Percentiles rank a stretch among this genome's conserved stretches.
These are phyloP conservation scores for Uloborus diversus DNA, from an alignment of 1,140 invertebrate species.

Conservation along the genomic window DNA sequence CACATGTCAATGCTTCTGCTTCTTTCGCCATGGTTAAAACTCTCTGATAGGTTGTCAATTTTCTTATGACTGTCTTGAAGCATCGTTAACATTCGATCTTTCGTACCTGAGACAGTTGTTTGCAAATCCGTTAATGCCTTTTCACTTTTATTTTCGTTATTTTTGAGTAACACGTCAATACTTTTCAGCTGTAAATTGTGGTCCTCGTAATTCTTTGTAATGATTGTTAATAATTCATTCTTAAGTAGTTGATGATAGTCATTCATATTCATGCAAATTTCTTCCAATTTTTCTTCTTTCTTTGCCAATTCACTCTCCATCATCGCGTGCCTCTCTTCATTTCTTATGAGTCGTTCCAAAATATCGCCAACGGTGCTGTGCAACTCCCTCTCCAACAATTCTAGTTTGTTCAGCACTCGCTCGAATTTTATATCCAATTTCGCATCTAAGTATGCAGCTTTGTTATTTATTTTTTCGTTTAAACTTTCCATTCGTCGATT, in stretches of 20 bases:
- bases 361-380: constrained; percentile 52
- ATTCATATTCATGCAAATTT: not conserved
- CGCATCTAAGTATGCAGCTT: constrained; percentile 64
- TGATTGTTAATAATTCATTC: constrained; percentile 13
- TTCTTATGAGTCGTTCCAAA: constrained; percentile 54
- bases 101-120: constrained; percentile 7
- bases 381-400: constrained; percentile 46
- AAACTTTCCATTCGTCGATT: constrained; percentile 64
- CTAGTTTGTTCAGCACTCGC: constrained; percentile 60
- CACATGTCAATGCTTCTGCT: constrained; percentile 4
- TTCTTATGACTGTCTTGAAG: constrained; percentile 35
- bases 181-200: not conserved
- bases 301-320: constrained; percentile 34
- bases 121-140: not conserved
- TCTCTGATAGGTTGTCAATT: constrained; percentile 36
- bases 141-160: constrained; percentile 31
- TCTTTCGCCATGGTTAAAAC: constrained; percentile 1
- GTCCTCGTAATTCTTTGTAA: not conserved
- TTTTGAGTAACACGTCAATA: not conserved
- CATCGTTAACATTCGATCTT: constrained; percentile 16
- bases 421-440: constrained; percentile 62
- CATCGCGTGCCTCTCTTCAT: constrained; percentile 30
- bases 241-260: constrained; percentile 18
- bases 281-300: constrained; percentile 52
- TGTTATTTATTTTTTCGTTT: constrained; percentile 65